A percentile compares a stretch with the other conserved stretches of the same genome.
These are phyloP conservation scores for Emydoidea blandingii DNA, from an alignment of 2,797 vertebrate species.

Conservation along the genomic window DNA sequence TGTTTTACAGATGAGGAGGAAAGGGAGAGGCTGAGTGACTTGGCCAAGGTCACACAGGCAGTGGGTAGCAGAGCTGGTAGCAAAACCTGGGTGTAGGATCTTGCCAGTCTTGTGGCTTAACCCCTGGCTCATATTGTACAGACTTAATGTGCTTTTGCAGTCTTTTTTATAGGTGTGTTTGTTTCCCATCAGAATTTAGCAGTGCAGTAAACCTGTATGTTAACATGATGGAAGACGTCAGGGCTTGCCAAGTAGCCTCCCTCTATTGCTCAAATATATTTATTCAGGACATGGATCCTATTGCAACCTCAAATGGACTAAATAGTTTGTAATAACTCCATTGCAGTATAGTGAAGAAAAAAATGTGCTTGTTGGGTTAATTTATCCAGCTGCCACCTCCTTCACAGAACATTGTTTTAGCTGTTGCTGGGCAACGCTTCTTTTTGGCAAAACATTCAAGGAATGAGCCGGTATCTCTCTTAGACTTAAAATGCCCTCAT, in stretches of 20 bases:
- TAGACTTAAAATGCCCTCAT: constrained; percentile 73
- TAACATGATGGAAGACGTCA: background rate
- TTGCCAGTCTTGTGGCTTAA: fast-evolving
- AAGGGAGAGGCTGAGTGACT: fast-evolving
- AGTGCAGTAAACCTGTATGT: fast-evolving
- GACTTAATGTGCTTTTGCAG: fast-evolving
- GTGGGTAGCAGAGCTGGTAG: background rate
- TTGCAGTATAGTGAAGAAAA: fast-evolving
- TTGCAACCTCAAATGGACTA: background rate
- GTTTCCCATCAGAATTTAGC: fast-evolving
- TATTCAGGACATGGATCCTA: background rate
- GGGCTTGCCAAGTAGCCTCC: constrained; percentile 41
- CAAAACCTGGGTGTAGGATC: fast-evolving
- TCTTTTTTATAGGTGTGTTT: background rate
- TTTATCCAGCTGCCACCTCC: constrained; percentile 49
- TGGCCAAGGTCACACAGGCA: fast-evolving
- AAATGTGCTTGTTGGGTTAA: constrained; percentile 50
- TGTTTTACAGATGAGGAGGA: fast-evolving
- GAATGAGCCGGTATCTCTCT: constrained; percentile 72
- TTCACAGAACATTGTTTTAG: constrained; percentile 67
- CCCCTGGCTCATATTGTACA: fast-evolving
- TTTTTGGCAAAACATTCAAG: constrained; percentile 73
- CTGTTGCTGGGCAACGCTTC: constrained; percentile 78
- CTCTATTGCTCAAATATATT: background rate
- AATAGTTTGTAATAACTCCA: background rate